phyloP scores from a whole-genome alignment of 2,797 vertebrate genomes.

The Myotis daubentonii region DNA sequence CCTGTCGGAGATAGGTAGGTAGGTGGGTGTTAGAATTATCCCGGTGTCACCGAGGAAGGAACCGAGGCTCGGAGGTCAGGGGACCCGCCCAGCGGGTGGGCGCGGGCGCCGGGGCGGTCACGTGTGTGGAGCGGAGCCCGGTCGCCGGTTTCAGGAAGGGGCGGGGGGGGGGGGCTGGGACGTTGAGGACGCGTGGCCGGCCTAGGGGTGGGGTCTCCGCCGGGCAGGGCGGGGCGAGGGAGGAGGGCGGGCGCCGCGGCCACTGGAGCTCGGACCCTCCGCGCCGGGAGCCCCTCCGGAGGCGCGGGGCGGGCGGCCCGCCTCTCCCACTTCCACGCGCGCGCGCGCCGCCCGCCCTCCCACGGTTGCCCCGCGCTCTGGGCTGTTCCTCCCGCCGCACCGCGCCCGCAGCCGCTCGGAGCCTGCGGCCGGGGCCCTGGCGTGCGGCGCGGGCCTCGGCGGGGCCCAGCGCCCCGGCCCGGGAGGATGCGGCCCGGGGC shows the following conservation, averaged over 20 bases:
- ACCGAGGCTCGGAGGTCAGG: neutral
- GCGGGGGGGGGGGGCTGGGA: neutral
- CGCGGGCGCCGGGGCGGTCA: neutral
- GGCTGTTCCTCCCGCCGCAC: neutral
- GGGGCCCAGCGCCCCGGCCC: constrained; percentile 74
- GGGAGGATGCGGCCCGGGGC: constrained; percentile 76
- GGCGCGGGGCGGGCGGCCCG: neutral
- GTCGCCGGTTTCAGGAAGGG: accelerated
- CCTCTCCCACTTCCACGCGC: constrained; percentile 21
- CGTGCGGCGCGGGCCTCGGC: constrained; percentile 58
- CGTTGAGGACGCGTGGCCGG: accelerated
- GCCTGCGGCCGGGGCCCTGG: constrained; percentile 39
- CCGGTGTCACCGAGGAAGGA: neutral
- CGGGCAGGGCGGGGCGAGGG: constrained; percentile 28
- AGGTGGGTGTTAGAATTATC: neutral
- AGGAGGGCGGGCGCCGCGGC: neutral
- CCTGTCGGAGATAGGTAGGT: neutral
- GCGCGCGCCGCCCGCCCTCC: neutral
- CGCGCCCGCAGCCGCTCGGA: neutral
- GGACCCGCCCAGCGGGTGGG: neutral
- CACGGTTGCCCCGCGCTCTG: neutral
- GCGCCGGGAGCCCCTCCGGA: neutral
- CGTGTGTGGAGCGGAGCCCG: neutral
- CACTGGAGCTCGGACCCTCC: accelerated
- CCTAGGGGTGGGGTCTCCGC: constrained; percentile 53